phyloP scores from a whole-genome alignment of 2,797 vertebrate species.

The Scyliorhinus canicula region DNA sequence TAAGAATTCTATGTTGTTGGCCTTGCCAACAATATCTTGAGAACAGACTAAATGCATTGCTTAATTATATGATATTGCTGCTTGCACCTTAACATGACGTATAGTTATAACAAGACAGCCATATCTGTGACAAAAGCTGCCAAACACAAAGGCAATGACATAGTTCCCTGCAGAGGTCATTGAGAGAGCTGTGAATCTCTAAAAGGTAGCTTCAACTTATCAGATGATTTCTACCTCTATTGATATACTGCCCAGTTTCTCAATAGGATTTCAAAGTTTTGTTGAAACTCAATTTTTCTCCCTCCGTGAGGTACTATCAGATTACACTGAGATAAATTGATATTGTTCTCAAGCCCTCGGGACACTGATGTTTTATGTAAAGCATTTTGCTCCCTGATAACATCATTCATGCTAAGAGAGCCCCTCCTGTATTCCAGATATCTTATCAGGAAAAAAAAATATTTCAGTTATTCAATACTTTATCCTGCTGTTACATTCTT shows the following conservation, averaged over 20 bases:
- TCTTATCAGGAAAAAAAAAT: not conserved
- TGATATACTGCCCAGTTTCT: not conserved
- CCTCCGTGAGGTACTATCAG: not conserved
- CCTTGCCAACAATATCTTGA: not conserved
- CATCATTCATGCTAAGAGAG: not conserved
- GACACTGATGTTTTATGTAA: not conserved
- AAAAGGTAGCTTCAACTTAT: not conserved
- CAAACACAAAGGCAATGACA: not conserved
- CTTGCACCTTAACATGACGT: not conserved
- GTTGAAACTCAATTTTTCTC: not conserved
- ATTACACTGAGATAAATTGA: not conserved
- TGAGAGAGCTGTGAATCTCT: not conserved
- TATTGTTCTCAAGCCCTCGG: not conserved
- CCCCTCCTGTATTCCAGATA: not conserved
- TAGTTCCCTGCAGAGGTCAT: not conserved
- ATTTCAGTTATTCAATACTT: not conserved
- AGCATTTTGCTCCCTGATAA: not conserved
- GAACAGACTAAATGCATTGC: not conserved
- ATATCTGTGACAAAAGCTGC: not conserved
- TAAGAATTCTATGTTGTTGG: too few species aligned
- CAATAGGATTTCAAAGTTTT: not conserved
- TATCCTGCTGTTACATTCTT: not conserved
- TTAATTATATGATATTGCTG: not conserved
- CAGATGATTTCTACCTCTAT: too few species aligned
- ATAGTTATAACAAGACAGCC: not conserved